Percentiles rank a stretch among this genome's conserved stretches.
Evolutionary conservation across 2,888 invertebrate genomes (phyloP).

Genomic region (Subacronicta megacephala): DNA sequence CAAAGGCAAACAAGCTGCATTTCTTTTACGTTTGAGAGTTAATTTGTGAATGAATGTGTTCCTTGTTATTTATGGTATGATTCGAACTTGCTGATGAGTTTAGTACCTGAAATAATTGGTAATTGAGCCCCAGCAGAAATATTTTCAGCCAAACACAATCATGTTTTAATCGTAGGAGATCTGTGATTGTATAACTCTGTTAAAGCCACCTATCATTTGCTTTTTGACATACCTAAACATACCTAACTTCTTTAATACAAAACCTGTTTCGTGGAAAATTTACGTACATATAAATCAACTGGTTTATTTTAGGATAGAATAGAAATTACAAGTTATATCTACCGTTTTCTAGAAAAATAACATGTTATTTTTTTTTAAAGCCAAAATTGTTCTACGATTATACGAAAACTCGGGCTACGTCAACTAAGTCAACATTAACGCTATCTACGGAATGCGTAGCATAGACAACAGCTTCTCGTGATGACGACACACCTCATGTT

Average conservation of each 20-base stretch:
- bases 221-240: too few relatives aligned
- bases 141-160: not conserved
- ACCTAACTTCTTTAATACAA: too few relatives aligned
- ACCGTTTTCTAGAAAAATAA: too few relatives aligned
- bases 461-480: slow-evolving; percentile 56
- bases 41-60: slow-evolving; percentile 36
- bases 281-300: too few relatives aligned
- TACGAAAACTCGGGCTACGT: slow-evolving; percentile 17
- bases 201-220: too few relatives aligned
- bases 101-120: not conserved
- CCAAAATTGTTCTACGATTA: too few relatives aligned
- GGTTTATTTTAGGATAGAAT: too few relatives aligned
- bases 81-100: slow-evolving; percentile 39
- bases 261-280: too few relatives aligned
- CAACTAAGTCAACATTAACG: slow-evolving; percentile 62
- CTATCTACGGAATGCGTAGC: slow-evolving; percentile 80
- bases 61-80: slow-evolving; percentile 26
- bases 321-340: too few relatives aligned
- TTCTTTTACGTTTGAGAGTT: slow-evolving; percentile 36
- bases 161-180: too few relatives aligned
- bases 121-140: not conserved
- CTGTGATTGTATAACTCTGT: too few relatives aligned
- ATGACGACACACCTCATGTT: slow-evolving; percentile 69
- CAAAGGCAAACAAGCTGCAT: slow-evolving; percentile 33
- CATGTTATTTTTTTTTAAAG: too few relatives aligned